A percentile compares a stretch with the other conserved stretches of the same genome.
Conservation (phyloP, 2,113 vertebrate species). For the Oreamnos americanus region DNA sequence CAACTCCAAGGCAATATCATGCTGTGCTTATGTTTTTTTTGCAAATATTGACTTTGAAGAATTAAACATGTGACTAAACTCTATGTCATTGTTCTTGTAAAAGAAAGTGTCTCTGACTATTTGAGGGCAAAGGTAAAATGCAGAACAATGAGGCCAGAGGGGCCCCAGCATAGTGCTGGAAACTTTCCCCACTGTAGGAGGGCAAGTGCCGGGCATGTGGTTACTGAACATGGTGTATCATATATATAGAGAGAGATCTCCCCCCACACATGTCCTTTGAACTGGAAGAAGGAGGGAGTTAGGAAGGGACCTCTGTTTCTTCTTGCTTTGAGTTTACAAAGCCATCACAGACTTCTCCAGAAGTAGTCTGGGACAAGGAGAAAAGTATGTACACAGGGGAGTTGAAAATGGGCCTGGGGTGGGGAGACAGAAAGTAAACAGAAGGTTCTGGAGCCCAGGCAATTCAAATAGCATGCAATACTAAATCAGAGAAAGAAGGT, state of each 20-base stretch:
- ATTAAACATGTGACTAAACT: constrained; percentile 52
- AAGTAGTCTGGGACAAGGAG: background rate
- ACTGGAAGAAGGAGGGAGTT: background rate
- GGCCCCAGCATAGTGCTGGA: background rate
- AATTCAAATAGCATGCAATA: background rate
- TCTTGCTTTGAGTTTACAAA: background rate
- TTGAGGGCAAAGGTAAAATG: background rate
- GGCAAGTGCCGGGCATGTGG: rapidly evolving
- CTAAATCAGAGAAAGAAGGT: background rate
- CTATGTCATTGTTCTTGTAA: background rate
- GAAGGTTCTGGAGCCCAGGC: background rate
- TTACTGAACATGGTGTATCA: background rate
- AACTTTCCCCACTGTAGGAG: background rate
- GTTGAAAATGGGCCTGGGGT: background rate
- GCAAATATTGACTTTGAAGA: constrained; percentile 66
- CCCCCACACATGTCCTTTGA: background rate
- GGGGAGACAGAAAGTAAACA: background rate
- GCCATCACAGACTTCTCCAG: background rate
- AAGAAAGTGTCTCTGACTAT: background rate
- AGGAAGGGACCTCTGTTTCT: background rate
- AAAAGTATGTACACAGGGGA: background rate
- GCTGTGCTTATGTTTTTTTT: constrained; percentile 55
- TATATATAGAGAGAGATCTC: background rate
- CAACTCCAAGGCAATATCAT: constrained; percentile 53
- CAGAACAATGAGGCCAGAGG: background rate